Base-by-base conservation (phyloP, 2,888 invertebrate genomes). In the Erebia aethiops region DNA sequence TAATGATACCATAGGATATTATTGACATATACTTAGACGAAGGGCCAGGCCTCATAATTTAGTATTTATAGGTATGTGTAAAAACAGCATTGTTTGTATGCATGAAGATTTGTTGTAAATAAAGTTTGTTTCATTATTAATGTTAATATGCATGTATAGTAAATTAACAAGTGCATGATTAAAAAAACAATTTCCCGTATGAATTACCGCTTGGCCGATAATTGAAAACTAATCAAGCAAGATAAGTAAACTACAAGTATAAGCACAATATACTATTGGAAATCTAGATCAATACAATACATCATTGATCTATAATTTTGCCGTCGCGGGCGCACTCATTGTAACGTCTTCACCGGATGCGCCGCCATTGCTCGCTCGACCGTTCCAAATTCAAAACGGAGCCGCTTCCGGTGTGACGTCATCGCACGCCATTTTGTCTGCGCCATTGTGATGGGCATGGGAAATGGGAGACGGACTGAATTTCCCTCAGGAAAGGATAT, bases 371-470 rank as follows among this genome's bases (percentile, higher is more conserved):
- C 90, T 87, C 91, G 90, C 89, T 92, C 91, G 92, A 93, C 92
- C 92, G 91, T 92, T 90, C 91, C 88, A 88, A 93, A 93, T 92
- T 92, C 91, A 91, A 92, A 91, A 92, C 92, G 92, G 92, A 92
- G 92, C 84, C 85, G 87, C 88, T 92, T 92, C 92, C 92, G 92
- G 91, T 85, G 87, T 91, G 91, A 91, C 91, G 91, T 92, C 91
- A 91, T 75, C 83, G 77, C 72, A 79, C 72, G 80, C 80, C 80
- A 80, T 81, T 80, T 81, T 80, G 79, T 89, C 88, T 84, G 86
- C 87, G 87, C 84, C 83, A 82, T 81, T 86, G 86, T 86, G 81
- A 82, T 35, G 77, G 76, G 83, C 80, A 90, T 90, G 90, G 91
- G 91, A 91, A 91, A 90, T 87, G 87, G 88, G 90, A 87, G 87